These are phyloP conservation scores for Nasalis larvatus DNA, from an alignment of 2,113 vertebrate species.

Conservation along the genomic window DNA sequence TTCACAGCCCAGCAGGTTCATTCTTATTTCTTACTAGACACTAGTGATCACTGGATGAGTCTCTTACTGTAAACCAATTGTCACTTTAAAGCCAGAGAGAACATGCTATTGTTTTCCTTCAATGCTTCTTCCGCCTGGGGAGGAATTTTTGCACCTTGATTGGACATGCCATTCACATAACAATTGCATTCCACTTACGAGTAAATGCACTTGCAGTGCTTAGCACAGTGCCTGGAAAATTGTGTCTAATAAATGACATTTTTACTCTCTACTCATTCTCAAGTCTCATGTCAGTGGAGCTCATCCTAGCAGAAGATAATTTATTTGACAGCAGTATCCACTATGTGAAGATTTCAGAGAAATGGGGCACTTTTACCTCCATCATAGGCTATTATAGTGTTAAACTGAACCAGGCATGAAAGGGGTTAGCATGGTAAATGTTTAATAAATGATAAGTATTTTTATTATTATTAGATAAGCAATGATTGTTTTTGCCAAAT, in stretches of 20 bases:
- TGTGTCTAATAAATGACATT: background rate
- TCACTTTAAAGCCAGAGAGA: background rate
- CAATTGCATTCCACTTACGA: background rate
- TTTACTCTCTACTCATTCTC: background rate
- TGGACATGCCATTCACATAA: background rate
- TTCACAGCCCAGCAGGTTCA: background rate
- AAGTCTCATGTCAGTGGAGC: background rate
- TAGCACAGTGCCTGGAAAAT: background rate
- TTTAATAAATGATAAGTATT: background rate
- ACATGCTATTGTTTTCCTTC: background rate
- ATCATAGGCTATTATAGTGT: background rate
- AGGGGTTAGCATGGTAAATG: background rate
- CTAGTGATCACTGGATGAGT: background rate
- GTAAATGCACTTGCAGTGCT: background rate
- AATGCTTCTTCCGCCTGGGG: background rate
- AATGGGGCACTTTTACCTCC: no score
- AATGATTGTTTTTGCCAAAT: background rate
- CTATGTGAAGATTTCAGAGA: background rate
- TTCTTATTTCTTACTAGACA: background rate
- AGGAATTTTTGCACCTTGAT: background rate
- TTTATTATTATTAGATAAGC: background rate
- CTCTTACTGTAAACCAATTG: background rate
- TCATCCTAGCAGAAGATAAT: background rate
- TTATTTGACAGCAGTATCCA: background rate
- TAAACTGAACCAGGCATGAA: background rate